A percentile compares a stretch with the other conserved stretches of the same genome.
Conservation (phyloP, 1,140 invertebrate species). For the Heliconius eleuchia region DNA sequence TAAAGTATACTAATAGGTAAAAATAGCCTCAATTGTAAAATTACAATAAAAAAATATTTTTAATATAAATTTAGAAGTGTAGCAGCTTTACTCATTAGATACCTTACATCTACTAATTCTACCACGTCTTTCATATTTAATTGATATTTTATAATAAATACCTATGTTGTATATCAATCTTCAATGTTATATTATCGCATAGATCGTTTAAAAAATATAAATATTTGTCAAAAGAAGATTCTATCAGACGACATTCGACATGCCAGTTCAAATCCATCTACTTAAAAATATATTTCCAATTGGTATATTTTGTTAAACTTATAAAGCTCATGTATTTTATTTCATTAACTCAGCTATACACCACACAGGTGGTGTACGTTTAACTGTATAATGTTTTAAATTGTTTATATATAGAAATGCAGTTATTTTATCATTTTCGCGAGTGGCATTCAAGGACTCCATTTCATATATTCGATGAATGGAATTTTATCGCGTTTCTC, state of each 20-base stretch:
- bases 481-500: conserved; percentile 28
- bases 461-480: conserved; percentile 20
- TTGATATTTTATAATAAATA: too few species aligned
- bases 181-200: background rate
- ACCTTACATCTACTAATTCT: too few species aligned
- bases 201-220: background rate
- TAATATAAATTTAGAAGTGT: too few species aligned
- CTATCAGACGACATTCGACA: too few species aligned
- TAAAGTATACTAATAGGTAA: too few species aligned
- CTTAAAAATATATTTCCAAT: background rate
- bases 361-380: background rate
- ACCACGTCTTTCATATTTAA: too few species aligned
- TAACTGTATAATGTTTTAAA: background rate
- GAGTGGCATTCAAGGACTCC: conserved; percentile 9
- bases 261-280: background rate
- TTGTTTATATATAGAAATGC: conserved; percentile 12
- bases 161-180: background rate
- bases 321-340: background rate
- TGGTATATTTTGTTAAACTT: background rate
- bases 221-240: too few species aligned
- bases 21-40: too few species aligned
- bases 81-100: too few species aligned
- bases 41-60: too few species aligned
- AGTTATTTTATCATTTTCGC: conserved; percentile 25
- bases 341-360: background rate